Evolutionary conservation across 1,140 invertebrate species (phyloP).

Genomic region (Metopolophium dirhodum): DNA sequence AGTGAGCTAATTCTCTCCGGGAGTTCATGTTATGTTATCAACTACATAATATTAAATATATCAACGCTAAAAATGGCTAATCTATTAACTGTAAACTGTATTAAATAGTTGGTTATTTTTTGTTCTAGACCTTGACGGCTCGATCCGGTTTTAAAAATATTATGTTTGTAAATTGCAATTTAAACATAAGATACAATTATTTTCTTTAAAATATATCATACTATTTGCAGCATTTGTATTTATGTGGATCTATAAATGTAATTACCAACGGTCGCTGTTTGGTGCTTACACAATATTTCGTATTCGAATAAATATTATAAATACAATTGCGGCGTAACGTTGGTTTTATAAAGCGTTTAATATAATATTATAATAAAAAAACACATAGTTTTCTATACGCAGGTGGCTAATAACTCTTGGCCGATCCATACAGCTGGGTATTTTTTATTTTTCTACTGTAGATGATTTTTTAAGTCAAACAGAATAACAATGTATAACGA

Average conservation of each 20-base stretch:
- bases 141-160: not conserved
- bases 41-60: no score
- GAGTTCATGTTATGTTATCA: no score
- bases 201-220: not conserved
- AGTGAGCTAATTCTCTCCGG: no score
- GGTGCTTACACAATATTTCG: not conserved
- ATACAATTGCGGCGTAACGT: not conserved
- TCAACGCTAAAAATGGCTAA: not conserved
- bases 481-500: conserved; percentile 17
- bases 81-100: not conserved
- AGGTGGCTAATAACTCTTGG: not conserved
- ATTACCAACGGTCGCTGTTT: not conserved
- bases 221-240: not conserved
- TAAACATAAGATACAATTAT: not conserved
- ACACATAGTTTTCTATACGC: not conserved
- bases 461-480: not conserved
- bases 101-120: not conserved
- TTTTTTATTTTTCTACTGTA: not conserved
- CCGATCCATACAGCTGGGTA: not conserved
- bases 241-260: not conserved
- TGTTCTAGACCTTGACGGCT: not conserved
- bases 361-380: not conserved
- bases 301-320: not conserved
- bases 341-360: not conserved
- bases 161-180: not conserved